Evolutionary conservation across 2,113 vertebrate species (phyloP), one percentile per base, ranked within the genome.

Genomic region (Dasyprocta punctata): DNA sequence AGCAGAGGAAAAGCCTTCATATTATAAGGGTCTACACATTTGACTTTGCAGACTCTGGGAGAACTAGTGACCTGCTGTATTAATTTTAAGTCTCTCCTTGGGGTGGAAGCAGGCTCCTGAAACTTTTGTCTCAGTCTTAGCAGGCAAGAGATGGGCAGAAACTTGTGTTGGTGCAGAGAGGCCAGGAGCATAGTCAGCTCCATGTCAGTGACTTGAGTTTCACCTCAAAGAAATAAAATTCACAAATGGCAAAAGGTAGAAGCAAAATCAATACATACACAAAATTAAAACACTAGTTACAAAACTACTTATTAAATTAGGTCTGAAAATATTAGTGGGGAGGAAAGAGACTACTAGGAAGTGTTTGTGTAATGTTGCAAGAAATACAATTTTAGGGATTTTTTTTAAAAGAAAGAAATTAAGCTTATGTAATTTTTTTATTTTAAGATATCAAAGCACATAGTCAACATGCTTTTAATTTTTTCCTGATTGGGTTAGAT

Each of bases 211-310:
- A 19, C 28, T 44, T 1, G 19, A 22, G 11, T 78, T 87, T 78
- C 28, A 52, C 38, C 63, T 10, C 41, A 67, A n/a, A 60, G 9
- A 97, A n/a, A 60, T 92, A n/a, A 90, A 61, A 78, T 24, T 91
- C 60, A 78, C 16, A 86, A 44, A 78, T 14, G 60, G 41, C 8
- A 60, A 89, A 89, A 95, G 30, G 3, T 28, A 80, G 86, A 96
- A 65, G 7, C 12, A 52, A 83, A 94, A 63, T 22, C 20, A 44
- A 38, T 22, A 73, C 22, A 36, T 26, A 44, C 30, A 73, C 58
- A 26, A 80, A 80, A 80, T 58, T 30, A 58, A 77, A 97, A 38
- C 33, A 75, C 19, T n/a, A 17, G 5, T 24, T 33, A 58, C 14
- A 60, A 47, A 86, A 13, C 17, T 7, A 69, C n/a, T 61, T 69